Conservation (phyloP, 2,888 invertebrate species). For the Standfussiana lucernea region DNA sequence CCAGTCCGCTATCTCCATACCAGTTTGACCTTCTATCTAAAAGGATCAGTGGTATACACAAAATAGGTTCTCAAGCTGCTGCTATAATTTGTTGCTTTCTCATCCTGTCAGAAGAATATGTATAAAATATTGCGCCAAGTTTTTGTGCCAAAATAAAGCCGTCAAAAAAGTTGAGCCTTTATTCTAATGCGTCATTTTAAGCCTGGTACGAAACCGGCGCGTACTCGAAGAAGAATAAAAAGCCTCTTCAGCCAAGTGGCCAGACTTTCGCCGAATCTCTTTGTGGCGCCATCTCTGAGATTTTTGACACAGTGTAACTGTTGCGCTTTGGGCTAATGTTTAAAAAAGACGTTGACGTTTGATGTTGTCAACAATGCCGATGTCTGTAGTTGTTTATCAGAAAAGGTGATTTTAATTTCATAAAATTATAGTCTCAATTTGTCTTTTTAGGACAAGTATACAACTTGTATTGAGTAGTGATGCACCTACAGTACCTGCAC, state of each 20-base stretch:
- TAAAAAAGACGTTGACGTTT: background rate
- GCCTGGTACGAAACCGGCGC: conserved; percentile 46
- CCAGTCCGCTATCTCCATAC: background rate
- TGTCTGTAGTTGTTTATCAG: background rate
- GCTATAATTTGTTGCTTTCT: background rate
- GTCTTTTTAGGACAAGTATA: background rate
- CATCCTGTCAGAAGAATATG: background rate
- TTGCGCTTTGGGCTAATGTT: conserved; percentile 39
- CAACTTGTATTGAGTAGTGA: background rate
- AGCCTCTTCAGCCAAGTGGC: conserved; percentile 72
- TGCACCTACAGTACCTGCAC: background rate
- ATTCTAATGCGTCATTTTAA: conserved; percentile 65
- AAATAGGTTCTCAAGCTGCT: background rate
- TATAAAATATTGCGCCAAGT: background rate
- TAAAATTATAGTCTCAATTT: background rate
- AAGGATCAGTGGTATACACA: background rate
- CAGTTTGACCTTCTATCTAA: background rate
- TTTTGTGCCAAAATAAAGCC: conserved; percentile 3
- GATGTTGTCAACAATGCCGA: background rate
- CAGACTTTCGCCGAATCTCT: conserved; percentile 65
- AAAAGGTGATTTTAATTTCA: background rate
- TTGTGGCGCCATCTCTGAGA: conserved; percentile 37
- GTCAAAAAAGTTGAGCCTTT: background rate
- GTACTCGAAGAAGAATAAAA: conserved; percentile 71
- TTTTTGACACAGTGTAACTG: conserved; percentile 37